Conservation (phyloP, 1,140 invertebrate genomes). For the Arion vulgaris region DNA sequence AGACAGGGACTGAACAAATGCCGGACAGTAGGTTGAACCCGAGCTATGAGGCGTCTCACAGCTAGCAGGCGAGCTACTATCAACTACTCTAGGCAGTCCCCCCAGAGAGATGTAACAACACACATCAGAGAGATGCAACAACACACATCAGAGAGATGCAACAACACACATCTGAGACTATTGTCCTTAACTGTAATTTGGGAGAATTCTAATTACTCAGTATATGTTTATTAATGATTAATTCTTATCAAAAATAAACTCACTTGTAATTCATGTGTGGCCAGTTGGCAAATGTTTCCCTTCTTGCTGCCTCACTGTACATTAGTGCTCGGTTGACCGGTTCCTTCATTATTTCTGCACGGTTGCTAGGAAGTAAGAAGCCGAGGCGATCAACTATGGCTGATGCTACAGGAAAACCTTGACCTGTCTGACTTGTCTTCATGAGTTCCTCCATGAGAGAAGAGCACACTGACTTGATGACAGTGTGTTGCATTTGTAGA, state of each 20-base stretch:
- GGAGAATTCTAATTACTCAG: too few relatives aligned
- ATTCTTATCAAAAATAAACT: slow-evolving; percentile 56
- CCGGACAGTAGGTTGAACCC: too few relatives aligned
- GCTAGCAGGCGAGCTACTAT: too few relatives aligned
- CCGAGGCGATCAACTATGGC: slow-evolving; percentile 88
- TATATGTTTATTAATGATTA: not conserved
- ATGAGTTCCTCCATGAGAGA: slow-evolving; percentile 87
- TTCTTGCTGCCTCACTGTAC: slow-evolving; percentile 91
- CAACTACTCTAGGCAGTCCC: too few relatives aligned
- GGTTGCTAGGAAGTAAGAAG: slow-evolving; percentile 77
- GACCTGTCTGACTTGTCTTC: slow-evolving; percentile 84
- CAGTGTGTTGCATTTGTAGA: slow-evolving; percentile 83
- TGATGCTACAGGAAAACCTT: slow-evolving; percentile 88
- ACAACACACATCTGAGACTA: too few relatives aligned
- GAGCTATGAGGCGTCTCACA: too few relatives aligned
- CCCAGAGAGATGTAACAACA: too few relatives aligned
- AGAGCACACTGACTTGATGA: slow-evolving; percentile 84
- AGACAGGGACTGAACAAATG: too few relatives aligned
- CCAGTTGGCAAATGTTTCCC: slow-evolving; percentile 93
- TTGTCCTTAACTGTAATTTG: too few relatives aligned
- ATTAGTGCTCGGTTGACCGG: slow-evolving; percentile 76
- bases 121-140: too few relatives aligned
- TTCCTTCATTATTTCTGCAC: slow-evolving; percentile 53
- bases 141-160: too few relatives aligned
- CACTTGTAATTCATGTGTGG: slow-evolving; percentile 97